A percentile compares a stretch with the other conserved stretches of the same genome.
These are phyloP conservation scores for Cataglyphis rosenhaueri DNA, from an alignment of 2,888 invertebrate genomes.

Conservation along the genomic window DNA sequence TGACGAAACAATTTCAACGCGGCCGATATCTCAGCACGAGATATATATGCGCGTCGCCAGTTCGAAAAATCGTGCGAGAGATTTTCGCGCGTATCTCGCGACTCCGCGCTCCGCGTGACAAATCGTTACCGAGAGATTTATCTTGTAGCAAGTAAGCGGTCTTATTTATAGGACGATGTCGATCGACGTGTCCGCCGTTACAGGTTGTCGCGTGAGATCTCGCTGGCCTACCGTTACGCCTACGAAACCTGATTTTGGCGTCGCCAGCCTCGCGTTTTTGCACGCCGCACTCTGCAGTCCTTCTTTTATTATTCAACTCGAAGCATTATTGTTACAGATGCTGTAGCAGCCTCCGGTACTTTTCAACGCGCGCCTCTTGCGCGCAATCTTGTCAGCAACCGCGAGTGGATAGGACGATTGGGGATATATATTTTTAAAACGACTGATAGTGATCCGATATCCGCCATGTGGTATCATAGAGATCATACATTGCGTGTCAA, in stretches of 20 bases:
- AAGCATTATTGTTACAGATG: background rate
- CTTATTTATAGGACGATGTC: conserved; percentile 52
- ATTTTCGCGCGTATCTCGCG: conserved; percentile 38
- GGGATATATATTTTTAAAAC: conserved; percentile 23
- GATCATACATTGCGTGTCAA: background rate
- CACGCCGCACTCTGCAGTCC: conserved; percentile 8
- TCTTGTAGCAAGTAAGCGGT: conserved; percentile 54
- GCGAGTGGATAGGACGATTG: conserved; percentile 14
- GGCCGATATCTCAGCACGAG: background rate
- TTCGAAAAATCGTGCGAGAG: conserved; percentile 22
- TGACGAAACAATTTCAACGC: conserved; percentile 41
- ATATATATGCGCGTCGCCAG: background rate
- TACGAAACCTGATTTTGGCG: conserved; percentile 49
- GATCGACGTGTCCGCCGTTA: conserved; percentile 52
- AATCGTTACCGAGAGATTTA: conserved; percentile 59
- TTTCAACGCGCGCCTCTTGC: background rate
- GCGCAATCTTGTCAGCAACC: background rate
- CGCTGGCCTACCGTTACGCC: conserved; percentile 47
- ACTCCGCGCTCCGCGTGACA: conserved; percentile 47
- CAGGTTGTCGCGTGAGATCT: conserved; percentile 56
- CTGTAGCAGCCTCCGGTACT: background rate
- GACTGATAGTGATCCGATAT: background rate
- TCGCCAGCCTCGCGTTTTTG: conserved; percentile 25
- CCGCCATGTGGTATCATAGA: background rate
- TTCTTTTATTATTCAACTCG: conserved; percentile 39